A percentile compares a stretch with the other conserved stretches of the same genome.
phyloP scores from a whole-genome alignment of 2,113 vertebrate genomes.

The Mesembrinibis cayennensis region DNA sequence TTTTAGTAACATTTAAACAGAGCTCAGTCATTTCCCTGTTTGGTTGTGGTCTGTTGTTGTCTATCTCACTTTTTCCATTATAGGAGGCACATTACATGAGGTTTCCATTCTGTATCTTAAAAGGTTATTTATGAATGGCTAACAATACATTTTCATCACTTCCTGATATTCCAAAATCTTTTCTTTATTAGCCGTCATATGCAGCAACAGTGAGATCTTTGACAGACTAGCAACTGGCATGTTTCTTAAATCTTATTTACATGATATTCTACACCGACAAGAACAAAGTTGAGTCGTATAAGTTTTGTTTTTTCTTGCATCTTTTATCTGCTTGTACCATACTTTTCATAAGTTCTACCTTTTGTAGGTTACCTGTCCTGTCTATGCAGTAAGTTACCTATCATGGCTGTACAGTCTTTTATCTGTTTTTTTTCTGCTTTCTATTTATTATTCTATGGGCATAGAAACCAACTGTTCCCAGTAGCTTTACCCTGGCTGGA shows the following conservation, averaged over 20 bases:
- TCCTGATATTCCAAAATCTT: not conserved
- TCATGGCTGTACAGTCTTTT: not conserved
- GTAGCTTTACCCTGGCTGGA: not conserved
- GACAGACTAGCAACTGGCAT: not conserved
- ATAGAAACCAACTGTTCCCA: not conserved
- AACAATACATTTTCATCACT: slow-evolving; percentile 20
- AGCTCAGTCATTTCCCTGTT: slow-evolving; percentile 16
- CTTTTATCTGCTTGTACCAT: not conserved
- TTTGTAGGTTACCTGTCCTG: not conserved
- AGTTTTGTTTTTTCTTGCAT: not conserved
- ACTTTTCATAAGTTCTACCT: not conserved
- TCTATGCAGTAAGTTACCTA: not conserved
- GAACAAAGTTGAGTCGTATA: not conserved
- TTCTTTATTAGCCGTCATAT: not conserved
- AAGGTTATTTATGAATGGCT: slow-evolving; percentile 13
- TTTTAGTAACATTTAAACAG: slow-evolving; percentile 43
- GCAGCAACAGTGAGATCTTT: not conserved
- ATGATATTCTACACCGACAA: not conserved
- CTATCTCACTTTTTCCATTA: slow-evolving; percentile 7
- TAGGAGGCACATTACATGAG: slow-evolving; percentile 34
- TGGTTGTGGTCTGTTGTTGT: slow-evolving; percentile 15
- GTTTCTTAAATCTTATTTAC: not conserved
- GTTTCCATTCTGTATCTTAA: slow-evolving; percentile 21
- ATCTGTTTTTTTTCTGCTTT: not conserved
- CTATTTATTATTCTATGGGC: not conserved